Evolutionary conservation across 2,888 invertebrate species (phyloP).

Genomic region (Hedya salicella): DNA sequence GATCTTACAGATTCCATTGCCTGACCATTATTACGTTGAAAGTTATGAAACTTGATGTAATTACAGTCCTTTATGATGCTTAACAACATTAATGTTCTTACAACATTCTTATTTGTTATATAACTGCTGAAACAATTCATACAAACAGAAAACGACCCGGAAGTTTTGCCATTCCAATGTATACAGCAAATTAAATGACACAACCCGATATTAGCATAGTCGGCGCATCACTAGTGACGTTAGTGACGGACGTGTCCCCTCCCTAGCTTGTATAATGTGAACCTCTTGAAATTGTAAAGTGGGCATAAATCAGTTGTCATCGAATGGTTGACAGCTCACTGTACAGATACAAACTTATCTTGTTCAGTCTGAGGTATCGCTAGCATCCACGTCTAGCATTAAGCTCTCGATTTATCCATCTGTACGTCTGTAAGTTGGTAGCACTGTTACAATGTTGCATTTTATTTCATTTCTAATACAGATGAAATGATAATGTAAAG

Average conservation of each 20-base stretch:
- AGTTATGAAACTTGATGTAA: constrained; percentile 21
- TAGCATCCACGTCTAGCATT: too few species aligned
- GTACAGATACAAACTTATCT: not conserved
- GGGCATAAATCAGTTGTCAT: constrained; percentile 31
- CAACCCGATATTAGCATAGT: constrained; percentile 26
- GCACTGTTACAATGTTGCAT: not conserved
- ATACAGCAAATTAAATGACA: constrained; percentile 41
- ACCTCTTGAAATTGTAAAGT: constrained; percentile 29
- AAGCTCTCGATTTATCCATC: too few species aligned
- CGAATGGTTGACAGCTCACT: constrained; percentile 25
- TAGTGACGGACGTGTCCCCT: constrained; percentile 35
- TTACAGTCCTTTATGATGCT: constrained; percentile 18
- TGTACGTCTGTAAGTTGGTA: too few species aligned
- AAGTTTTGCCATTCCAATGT: constrained; percentile 24
- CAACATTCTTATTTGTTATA: constrained; percentile 13
- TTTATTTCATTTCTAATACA: constrained; percentile 15
- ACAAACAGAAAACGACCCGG: constrained; percentile 30
- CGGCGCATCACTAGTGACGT: constrained; percentile 33
- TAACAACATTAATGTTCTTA: constrained; percentile 7
- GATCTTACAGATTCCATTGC: not conserved
- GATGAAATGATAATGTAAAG: constrained; percentile 15
- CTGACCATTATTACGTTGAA: constrained; percentile 13
- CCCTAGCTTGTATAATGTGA: constrained; percentile 35
- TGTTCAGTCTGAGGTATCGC: too few species aligned
- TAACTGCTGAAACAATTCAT: constrained; percentile 15